phyloP scores from a whole-genome alignment of 1,140 invertebrate species.

The Polyergus mexicanus region DNA sequence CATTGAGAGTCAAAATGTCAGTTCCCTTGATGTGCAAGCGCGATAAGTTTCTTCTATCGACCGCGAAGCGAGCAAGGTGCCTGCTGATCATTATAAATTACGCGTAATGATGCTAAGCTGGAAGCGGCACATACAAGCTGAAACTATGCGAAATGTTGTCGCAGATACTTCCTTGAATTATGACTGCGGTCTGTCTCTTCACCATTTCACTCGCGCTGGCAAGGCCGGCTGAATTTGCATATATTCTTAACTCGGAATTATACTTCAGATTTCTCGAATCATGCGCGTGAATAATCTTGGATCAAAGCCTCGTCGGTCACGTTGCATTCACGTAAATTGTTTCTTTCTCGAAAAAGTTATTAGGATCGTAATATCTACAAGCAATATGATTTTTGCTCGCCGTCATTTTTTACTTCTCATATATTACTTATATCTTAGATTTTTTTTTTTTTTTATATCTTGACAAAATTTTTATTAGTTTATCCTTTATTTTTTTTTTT shows the following conservation, averaged over 20 bases:
- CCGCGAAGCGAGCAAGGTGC: not conserved
- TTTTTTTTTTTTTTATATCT: not conserved
- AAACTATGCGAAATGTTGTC: constrained; percentile 41
- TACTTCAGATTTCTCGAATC: not conserved
- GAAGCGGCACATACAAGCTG: not conserved
- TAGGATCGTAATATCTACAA: not conserved
- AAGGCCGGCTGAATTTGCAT: constrained; percentile 20
- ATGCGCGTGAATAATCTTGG: not conserved
- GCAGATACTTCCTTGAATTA: constrained; percentile 44
- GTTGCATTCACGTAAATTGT: not conserved
- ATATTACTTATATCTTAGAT: too few species aligned
- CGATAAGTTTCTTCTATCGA: constrained; percentile 24
- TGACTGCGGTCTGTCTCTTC: not conserved
- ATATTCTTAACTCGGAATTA: constrained; percentile 22
- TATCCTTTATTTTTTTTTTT: not conserved
- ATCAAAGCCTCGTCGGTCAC: not conserved
- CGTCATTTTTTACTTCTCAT: not conserved
- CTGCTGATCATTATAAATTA: constrained; percentile 48
- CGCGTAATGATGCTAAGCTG: constrained; percentile 15
- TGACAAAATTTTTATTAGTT: not conserved
- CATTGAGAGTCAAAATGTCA: constrained; percentile 21
- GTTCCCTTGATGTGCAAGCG: not conserved
- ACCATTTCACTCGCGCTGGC: constrained; percentile 15
- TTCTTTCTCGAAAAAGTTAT: not conserved
- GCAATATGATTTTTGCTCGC: not conserved